Conservation (phyloP, 2,113 vertebrate genomes). For the Leuciscus idus region DNA sequence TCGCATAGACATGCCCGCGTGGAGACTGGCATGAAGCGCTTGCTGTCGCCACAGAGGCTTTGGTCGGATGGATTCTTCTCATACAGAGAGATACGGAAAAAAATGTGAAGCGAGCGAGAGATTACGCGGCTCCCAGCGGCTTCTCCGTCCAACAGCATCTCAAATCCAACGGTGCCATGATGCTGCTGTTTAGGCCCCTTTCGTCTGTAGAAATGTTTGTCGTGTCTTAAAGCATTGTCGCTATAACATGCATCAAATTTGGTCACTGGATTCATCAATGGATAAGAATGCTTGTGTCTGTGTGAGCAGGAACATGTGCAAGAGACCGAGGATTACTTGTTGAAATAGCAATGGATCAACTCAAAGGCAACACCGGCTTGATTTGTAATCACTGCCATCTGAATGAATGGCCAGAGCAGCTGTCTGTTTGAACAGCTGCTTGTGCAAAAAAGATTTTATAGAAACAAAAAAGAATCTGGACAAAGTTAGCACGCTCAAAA, state of each 20-base stretch:
- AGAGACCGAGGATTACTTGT: slow-evolving; percentile 71
- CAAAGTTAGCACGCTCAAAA: slow-evolving; percentile 38
- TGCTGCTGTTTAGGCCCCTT: slow-evolving; percentile 64
- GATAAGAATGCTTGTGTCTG: slow-evolving; percentile 15
- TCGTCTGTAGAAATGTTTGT: slow-evolving; percentile 62
- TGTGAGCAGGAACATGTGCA: slow-evolving; percentile 48
- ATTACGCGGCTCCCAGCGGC: slow-evolving; percentile 75
- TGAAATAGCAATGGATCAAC: slow-evolving; percentile 79
- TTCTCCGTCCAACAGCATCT: slow-evolving; percentile 65
- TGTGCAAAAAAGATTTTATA: slow-evolving; percentile 61
- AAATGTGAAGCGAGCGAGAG: slow-evolving; percentile 73
- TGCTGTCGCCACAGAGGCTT: slow-evolving; percentile 77
- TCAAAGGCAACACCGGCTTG: slow-evolving; percentile 77
- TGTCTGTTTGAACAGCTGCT: slow-evolving; percentile 79
- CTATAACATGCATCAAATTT: slow-evolving; percentile 16
- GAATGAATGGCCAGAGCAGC: slow-evolving; percentile 73
- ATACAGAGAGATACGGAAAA: slow-evolving; percentile 77
- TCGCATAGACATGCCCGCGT: slow-evolving; percentile 9
- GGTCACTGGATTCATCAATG: slow-evolving; percentile 13
- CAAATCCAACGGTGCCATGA: slow-evolving; percentile 71
- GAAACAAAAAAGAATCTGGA: slow-evolving; percentile 57
- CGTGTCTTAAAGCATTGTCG: slow-evolving; percentile 17
- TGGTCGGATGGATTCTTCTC: slow-evolving; percentile 73
- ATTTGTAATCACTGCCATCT: slow-evolving; percentile 72
- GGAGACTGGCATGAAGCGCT: slow-evolving; percentile 61